Evolutionary conservation across 2,888 invertebrate genomes (phyloP), one percentile per base, ranked within the genome.

Genomic region (Ochropleura leucogaster): DNA sequence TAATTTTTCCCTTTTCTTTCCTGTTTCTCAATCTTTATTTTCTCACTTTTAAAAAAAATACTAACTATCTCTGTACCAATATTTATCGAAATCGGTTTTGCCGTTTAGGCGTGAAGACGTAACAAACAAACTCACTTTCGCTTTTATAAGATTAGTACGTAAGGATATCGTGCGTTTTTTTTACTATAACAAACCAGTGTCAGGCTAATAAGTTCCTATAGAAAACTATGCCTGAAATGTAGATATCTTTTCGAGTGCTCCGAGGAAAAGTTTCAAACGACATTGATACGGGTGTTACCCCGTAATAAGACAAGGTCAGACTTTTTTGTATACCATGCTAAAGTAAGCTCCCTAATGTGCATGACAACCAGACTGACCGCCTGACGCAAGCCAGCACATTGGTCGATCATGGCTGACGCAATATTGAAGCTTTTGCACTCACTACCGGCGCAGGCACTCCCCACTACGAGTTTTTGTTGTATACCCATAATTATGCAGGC

Each of bases 331-430:
- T 16, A 44, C 55, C 16, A 44, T 68, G 44, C 12, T 12, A n/a
- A 68, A 14, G 9, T 47, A 53, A 62, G 4, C 9, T 47, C 49
- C 40, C 10, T 42, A 66, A 51, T 44, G n/a, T 20, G 10, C 8
- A 69, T 59, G 59, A 62, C 7, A 65, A 44, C 57, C 49, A 60
- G 51, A 30, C 53, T 46, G 53, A 9, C 53, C 10, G 57, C 49
- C 73, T 83, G 82, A 83, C 57, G 82, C 81, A 83, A 83, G 73
- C 55, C 42, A 40, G 59, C 46, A 57, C 63, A 69, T 63, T 84
- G 51, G 63, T 46, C 68, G 73, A 84, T 84, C 82, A 83, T 91
- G 77, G 70, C 92, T 94, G 93, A 94, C 81, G 94, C 93, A 94
- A 94, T 87, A 84, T 79, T 66, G 70, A 82, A 89, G 90, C 87